These are phyloP conservation scores for Melipona quadrifasciata DNA, from an alignment of 1,140 invertebrate species.

Conservation along the genomic window DNA sequence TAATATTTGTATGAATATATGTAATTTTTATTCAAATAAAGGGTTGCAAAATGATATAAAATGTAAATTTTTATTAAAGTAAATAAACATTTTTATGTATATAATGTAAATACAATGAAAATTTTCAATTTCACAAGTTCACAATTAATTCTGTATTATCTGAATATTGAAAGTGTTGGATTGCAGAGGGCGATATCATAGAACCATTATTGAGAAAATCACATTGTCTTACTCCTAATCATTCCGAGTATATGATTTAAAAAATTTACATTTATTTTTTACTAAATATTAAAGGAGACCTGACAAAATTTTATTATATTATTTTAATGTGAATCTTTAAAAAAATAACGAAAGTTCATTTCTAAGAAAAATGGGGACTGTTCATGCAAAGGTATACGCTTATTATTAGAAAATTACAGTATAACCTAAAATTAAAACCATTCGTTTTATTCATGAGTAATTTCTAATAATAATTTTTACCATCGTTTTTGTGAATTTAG, in stretches of 20 bases:
- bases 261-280: slow-evolving; percentile 24
- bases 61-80: not conserved
- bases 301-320: slow-evolving; percentile 31
- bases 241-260: slow-evolving; percentile 47
- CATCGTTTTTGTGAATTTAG: not conserved
- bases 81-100: not conserved
- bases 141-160: not conserved
- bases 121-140: not conserved
- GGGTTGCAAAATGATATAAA: not conserved
- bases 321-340: slow-evolving; percentile 34
- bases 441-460: slow-evolving; percentile 60
- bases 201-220: slow-evolving; percentile 14
- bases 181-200: slow-evolving; percentile 14
- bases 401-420: slow-evolving; percentile 50
- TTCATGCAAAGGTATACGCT: slow-evolving; percentile 78
- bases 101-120: not conserved
- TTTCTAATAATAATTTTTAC: slow-evolving; percentile 66
- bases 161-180: not conserved
- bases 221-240: not conserved
- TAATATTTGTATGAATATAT: slow-evolving; percentile 16
- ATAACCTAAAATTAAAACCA: slow-evolving; percentile 65
- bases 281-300: not conserved
- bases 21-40: not conserved
- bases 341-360: slow-evolving; percentile 14
- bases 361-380: slow-evolving; percentile 73